Base-by-base conservation (phyloP, 2,888 invertebrate genomes). In the Eledone cirrhosa region DNA sequence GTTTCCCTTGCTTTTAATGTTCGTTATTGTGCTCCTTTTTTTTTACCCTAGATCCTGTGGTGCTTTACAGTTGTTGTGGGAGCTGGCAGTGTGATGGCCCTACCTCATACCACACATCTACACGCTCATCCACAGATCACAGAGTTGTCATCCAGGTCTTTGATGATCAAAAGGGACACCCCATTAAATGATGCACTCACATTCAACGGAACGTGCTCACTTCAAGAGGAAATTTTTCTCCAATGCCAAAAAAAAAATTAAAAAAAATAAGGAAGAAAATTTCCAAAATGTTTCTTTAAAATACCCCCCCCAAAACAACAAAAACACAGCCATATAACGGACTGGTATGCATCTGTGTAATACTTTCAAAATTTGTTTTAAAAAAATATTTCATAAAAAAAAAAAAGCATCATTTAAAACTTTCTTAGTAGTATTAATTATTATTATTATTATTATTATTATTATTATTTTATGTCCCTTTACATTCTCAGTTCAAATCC, bases 1-100 rank as follows among this genome's bases (percentile, higher is more conserved):
- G 14, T 65, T 65, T 65, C 29, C 24, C 19, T 4, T 24, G 27
- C 7, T 16, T 69, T 16, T 11, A 7, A 11, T 69, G 69, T 29
- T 24, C 29, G 69, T 33, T 33, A 22, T 69, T 69, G 69, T 69
- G 69, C 69, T 69, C 69, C 69, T 69, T 29, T 69, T 8, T 27
- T 27, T 27, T 65, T 65, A 65, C 65, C 33, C 27, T 69, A 33
- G 33, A 24, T 33, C 1, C 27, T 33, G n/a, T 33, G 27, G 13
- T 33, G 0, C 29, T 67, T n/a, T 19, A 22, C 69, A 33, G 33
- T 22, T 69, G 29, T 11, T n/a, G 14, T 24, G 69, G 7, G n/a
- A 24, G 69, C 24, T 65, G 16, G 69, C 69, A 22, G 11, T 11
- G 8, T 13, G 16, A 69, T 11, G 8, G 27, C 19, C 31, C 67